Conservation (phyloP, 2,888 invertebrate genomes). For the Clostera curtula region DNA sequence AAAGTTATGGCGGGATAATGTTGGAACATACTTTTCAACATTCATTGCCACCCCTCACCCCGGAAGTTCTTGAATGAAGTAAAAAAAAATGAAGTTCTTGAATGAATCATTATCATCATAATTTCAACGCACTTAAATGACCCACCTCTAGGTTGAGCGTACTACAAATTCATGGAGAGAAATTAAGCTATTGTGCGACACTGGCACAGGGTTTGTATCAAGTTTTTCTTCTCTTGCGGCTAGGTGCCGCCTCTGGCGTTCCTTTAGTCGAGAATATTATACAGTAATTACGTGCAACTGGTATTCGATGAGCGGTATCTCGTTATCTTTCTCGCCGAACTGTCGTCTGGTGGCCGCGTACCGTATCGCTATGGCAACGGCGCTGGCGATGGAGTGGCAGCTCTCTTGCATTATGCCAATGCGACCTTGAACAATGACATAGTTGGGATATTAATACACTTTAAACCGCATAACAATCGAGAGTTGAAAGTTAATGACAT, state of each 20-base stretch:
- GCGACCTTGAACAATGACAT: conserved; percentile 81
- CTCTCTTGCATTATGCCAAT: conserved; percentile 84
- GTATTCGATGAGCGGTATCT: conserved; percentile 88
- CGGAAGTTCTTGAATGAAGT: no score
- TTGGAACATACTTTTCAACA: no score
- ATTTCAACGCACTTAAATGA: conserved; percentile 1
- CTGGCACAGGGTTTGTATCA: no score
- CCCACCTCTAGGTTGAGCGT: no score
- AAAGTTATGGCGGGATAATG: no score
- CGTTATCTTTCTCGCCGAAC: conserved; percentile 77
- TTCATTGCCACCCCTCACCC: no score
- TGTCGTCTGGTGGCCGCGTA: conserved; percentile 88
- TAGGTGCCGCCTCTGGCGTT: no score
- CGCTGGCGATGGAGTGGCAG: conserved; percentile 80
- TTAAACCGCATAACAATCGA: no score
- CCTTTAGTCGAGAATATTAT: conserved; percentile 3
- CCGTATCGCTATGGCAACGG: conserved; percentile 83
- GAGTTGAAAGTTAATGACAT: no score
- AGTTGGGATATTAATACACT: conserved; percentile 34
- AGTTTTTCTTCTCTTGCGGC: no score
- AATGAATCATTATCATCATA: neutral
- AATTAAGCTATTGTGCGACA: no score
- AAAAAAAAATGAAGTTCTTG: neutral
- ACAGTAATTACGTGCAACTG: conserved; percentile 80
- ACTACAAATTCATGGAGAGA: no score